Evolutionary conservation across 1,140 invertebrate genomes (phyloP).

Genomic region (Zaprionus nigranus): DNA sequence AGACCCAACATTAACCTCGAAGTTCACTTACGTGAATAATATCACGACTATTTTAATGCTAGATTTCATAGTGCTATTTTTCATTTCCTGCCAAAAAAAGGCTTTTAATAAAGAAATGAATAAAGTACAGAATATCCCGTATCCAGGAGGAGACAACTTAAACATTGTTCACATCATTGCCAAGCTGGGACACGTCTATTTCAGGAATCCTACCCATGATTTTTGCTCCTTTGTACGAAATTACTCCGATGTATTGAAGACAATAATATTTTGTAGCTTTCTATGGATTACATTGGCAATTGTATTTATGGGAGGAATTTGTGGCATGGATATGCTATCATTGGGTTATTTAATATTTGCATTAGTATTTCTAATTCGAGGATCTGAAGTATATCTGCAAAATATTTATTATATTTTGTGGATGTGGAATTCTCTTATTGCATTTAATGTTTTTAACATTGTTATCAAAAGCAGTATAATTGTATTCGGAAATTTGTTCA

Average conservation of each 20-base stretch:
- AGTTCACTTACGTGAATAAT: not conserved
- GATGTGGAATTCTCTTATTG: slow-evolving; percentile 95
- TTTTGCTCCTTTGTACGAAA: slow-evolving; percentile 85
- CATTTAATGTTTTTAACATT: slow-evolving; percentile 96
- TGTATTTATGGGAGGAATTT: slow-evolving; percentile 97
- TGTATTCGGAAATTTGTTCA: slow-evolving; percentile 36
- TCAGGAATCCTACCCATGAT: slow-evolving; percentile 94
- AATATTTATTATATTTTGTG: slow-evolving; percentile 92
- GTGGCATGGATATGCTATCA: slow-evolving; percentile 96
- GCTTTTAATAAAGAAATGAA: slow-evolving; percentile 93
- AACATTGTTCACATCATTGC: slow-evolving; percentile 88
- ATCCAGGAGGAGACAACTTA: slow-evolving; percentile 86
- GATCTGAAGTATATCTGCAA: slow-evolving; percentile 96
- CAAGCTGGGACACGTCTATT: slow-evolving; percentile 85
- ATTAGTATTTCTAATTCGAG: slow-evolving; percentile 98
- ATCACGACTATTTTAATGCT: slow-evolving; percentile 90
- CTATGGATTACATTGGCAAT: slow-evolving; percentile 97
- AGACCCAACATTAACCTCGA: not conserved
- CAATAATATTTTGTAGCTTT: slow-evolving; percentile 92
- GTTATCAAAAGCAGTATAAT: slow-evolving; percentile 89
- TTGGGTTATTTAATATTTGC: slow-evolving; percentile 97
- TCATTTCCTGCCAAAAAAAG: slow-evolving; percentile 94
- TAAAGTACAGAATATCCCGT: slow-evolving; percentile 86
- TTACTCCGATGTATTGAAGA: slow-evolving; percentile 94
- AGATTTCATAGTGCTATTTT: slow-evolving; percentile 95